A percentile compares a stretch with the other conserved stretches of the same genome.
phyloP scores from a whole-genome alignment of 2,797 vertebrate genomes.

The Harpagifer antarcticus region DNA sequence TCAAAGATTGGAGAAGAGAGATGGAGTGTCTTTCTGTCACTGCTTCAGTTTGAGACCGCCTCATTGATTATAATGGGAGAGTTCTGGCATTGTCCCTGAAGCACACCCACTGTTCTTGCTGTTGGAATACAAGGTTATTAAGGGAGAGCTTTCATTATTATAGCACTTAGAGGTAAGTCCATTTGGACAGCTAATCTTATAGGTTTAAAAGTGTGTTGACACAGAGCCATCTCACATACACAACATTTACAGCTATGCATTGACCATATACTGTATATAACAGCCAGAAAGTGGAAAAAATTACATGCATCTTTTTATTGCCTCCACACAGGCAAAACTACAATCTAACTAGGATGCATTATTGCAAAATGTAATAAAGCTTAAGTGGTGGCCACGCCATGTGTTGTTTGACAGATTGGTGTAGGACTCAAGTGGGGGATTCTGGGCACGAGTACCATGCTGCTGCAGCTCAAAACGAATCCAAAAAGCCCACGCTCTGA shows the following conservation, averaged over 20 bases:
- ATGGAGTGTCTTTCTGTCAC: slow-evolving; percentile 40
- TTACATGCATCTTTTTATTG: slow-evolving; percentile 9
- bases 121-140: slow-evolving; percentile 44
- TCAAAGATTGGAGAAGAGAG: slow-evolving; percentile 29
- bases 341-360: not conserved
- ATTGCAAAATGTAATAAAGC: slow-evolving; percentile 23
- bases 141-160: slow-evolving; percentile 17
- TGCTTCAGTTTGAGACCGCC: slow-evolving; percentile 37
- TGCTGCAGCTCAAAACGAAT: slow-evolving; percentile 58
- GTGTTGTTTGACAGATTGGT: slow-evolving; percentile 76
- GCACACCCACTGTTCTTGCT: slow-evolving; percentile 42
- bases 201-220: not conserved
- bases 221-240: not conserved
- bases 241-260: not conserved
- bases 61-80: slow-evolving; percentile 59
- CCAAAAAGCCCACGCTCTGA: slow-evolving; percentile 70
- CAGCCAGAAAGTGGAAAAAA: not conserved
- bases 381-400: slow-evolving; percentile 44
- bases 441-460: slow-evolving; percentile 57
- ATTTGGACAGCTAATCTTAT: slow-evolving; percentile 15
- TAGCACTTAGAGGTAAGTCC: not conserved
- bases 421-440: slow-evolving; percentile 69
- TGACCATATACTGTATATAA: not conserved
- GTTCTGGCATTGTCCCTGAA: slow-evolving; percentile 40
- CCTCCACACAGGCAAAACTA: not conserved